phyloP scores from a whole-genome alignment of 2,113 vertebrate species.

The Furnarius figulus region DNA sequence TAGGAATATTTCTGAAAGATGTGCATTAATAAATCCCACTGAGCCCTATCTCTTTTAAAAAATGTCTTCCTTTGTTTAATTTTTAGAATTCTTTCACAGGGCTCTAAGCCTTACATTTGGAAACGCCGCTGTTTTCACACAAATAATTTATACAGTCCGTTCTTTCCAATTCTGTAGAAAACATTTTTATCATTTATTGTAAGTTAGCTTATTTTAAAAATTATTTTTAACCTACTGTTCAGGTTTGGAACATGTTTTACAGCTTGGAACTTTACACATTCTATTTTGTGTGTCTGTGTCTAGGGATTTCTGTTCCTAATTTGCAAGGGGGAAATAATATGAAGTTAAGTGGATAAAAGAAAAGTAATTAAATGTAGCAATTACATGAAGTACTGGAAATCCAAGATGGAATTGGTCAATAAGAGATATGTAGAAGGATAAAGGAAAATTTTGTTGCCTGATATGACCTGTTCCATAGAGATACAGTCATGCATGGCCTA shows the following conservation, averaged over 20 bases:
- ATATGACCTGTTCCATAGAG: not conserved
- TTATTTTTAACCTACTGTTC: constrained; percentile 18
- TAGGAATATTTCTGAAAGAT: constrained; percentile 87
- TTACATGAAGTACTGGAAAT: constrained; percentile 1
- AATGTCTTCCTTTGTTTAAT: constrained; percentile 88
- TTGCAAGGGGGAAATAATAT: not conserved
- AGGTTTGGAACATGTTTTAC: not conserved
- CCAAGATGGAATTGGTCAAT: not conserved
- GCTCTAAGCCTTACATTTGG: constrained; percentile 85
- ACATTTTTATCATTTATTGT: constrained; percentile 45
- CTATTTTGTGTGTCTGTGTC: not conserved
- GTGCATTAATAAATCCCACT: constrained; percentile 98
- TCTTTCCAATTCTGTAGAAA: constrained; percentile 46
- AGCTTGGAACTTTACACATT: constrained; percentile 4
- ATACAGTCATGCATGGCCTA: not conserved
- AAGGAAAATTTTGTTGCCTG: not conserved
- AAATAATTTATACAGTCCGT: constrained; percentile 85
- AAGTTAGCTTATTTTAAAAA: not conserved
- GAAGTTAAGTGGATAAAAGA: constrained; percentile 6
- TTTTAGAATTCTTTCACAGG: constrained; percentile 86
- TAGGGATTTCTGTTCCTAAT: not conserved
- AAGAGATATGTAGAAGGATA: not conserved
- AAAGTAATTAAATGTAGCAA: constrained; percentile 12
- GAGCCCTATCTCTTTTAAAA: constrained; percentile 92
- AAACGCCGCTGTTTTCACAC: constrained; percentile 77